Conservation (phyloP, 2,797 vertebrate genomes). For the Schizothorax lantsangensis region DNA sequence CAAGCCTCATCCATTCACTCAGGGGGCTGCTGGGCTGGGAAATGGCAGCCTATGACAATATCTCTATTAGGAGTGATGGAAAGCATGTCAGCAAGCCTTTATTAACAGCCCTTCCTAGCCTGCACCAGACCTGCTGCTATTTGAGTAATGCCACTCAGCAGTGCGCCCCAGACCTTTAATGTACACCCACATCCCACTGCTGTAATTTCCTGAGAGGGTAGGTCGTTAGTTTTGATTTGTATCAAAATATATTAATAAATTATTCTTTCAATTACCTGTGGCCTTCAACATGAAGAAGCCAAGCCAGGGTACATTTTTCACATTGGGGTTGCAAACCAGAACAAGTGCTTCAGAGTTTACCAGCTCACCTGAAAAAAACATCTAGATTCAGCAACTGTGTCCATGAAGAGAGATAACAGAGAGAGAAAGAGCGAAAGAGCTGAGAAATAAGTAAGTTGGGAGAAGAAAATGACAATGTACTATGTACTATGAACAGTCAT, state of each 20-base stretch:
- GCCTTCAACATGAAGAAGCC: conserved; percentile 57
- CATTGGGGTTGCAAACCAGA: conserved; percentile 30
- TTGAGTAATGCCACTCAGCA: conserved; percentile 67
- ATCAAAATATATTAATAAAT: conserved; percentile 73
- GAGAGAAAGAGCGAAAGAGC: background rate
- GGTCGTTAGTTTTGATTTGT: conserved; percentile 72
- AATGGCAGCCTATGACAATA: conserved; percentile 72
- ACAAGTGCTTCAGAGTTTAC: conserved; percentile 17
- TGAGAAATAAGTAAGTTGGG: background rate
- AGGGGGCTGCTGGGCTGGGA: conserved; percentile 60
- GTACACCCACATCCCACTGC: conserved; percentile 60
- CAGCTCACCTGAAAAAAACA: background rate
- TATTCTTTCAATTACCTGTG: conserved; percentile 73
- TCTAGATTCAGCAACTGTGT: background rate
- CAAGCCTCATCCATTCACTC: conserved; percentile 66
- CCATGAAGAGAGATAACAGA: background rate
- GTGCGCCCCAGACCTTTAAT: conserved; percentile 62
- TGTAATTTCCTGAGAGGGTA: conserved; percentile 66
- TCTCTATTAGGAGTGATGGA: conserved; percentile 80
- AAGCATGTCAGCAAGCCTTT: conserved; percentile 69
- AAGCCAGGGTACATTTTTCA: conserved; percentile 48
- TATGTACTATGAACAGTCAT: background rate
- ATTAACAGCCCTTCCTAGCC: conserved; percentile 71
- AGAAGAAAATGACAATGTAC: background rate
- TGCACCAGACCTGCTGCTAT: conserved; percentile 56